These are phyloP conservation scores for Lasioglossum pauxillum DNA, from an alignment of 2,888 invertebrate genomes.

Conservation along the genomic window DNA sequence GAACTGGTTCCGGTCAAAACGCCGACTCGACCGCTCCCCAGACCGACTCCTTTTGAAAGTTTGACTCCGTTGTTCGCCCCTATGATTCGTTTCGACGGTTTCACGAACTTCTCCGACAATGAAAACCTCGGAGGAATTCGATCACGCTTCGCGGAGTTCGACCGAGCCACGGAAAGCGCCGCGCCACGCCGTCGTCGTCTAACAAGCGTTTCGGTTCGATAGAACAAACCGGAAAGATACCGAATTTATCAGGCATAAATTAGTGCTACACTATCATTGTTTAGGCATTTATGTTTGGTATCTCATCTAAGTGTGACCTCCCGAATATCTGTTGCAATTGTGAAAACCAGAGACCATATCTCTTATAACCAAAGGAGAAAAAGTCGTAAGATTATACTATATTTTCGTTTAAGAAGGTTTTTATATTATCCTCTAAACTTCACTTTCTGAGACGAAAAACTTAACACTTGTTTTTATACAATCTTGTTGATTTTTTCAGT, in stretches of 20 bases:
- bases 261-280: background rate
- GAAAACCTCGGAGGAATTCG: constrained; percentile 46
- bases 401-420: too few relatives aligned
- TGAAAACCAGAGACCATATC: too few relatives aligned
- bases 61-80: constrained; percentile 38
- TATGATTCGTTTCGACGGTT: constrained; percentile 54
- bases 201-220: background rate
- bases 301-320: too few relatives aligned
- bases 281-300: background rate
- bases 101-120: constrained; percentile 48
- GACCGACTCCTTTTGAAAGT: constrained; percentile 56
- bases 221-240: background rate
- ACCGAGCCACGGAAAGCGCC: background rate
- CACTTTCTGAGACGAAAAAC: too few relatives aligned
- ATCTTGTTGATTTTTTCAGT: too few relatives aligned
- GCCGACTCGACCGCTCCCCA: background rate
- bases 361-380: too few relatives aligned
- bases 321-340: background rate
- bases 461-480: too few relatives aligned
- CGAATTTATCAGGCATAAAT: background rate
- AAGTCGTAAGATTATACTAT: too few relatives aligned
- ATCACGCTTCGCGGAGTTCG: constrained; percentile 20
- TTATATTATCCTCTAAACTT: too few relatives aligned
- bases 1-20: background rate
- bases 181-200: background rate